These are phyloP conservation scores for Coluber constrictor DNA, from an alignment of 2,797 vertebrate species.

Conservation along the genomic window DNA sequence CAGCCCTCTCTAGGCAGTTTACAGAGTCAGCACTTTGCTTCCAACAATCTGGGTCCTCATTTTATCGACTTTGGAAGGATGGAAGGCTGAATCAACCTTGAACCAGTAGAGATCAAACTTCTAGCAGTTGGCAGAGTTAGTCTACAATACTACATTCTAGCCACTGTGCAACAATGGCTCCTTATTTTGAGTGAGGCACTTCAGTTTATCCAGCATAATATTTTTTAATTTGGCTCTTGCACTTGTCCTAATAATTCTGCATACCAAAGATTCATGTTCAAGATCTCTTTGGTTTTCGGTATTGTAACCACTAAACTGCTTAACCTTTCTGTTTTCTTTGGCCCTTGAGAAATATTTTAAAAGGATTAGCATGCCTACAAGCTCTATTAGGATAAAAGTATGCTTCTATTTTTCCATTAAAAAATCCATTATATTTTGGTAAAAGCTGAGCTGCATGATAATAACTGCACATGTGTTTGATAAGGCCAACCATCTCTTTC, in stretches of 20 bases:
- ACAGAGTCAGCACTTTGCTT: not conserved
- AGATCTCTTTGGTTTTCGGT: not conserved
- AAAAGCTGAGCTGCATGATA: not conserved
- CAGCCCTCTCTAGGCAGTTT: not conserved
- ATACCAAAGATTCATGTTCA: not conserved
- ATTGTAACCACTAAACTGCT: not conserved
- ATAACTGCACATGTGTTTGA: not conserved
- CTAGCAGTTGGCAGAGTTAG: not conserved
- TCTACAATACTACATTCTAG: not conserved
- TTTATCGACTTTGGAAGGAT: not conserved
- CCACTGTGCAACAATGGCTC: not conserved
- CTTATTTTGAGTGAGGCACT: not conserved
- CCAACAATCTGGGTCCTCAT: not conserved
- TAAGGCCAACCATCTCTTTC: not conserved
- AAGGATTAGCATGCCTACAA: not conserved
- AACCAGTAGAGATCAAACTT: not conserved
- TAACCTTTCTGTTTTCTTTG: constrained; percentile 5
- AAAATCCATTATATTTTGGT: not conserved
- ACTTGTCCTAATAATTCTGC: not conserved
- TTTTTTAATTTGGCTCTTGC: not conserved
- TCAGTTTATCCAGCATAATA: not conserved
- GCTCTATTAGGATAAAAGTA: not conserved
- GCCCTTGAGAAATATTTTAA: not conserved
- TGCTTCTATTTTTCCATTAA: not conserved
- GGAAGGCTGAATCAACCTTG: not conserved